Percentiles rank a stretch among this genome's conserved stretches.
phyloP scores from a whole-genome alignment of 2,888 invertebrate genomes.

The Agonopterix subpropinquella region DNA sequence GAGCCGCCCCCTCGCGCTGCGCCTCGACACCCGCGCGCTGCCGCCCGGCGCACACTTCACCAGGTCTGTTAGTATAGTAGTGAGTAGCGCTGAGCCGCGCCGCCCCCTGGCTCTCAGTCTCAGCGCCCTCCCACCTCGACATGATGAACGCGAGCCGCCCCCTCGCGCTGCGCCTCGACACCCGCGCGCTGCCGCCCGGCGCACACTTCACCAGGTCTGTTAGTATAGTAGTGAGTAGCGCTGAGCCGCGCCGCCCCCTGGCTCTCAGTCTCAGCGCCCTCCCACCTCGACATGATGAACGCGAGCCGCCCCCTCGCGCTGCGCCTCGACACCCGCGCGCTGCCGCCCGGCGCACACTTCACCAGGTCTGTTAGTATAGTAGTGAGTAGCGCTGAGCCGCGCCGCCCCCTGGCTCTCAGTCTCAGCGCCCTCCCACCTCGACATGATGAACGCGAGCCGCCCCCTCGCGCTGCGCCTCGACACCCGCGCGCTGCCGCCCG shows the following conservation, averaged over 20 bases:
- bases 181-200: slow-evolving; percentile 82
- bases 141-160: slow-evolving; percentile 86
- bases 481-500: slow-evolving; percentile 81
- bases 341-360: slow-evolving; percentile 86
- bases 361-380: no score
- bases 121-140: slow-evolving; percentile 88
- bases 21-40: slow-evolving; percentile 84
- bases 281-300: slow-evolving; percentile 90
- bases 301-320: slow-evolving; percentile 83
- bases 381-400: slow-evolving; percentile 83
- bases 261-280: slow-evolving; percentile 87
- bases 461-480: slow-evolving; percentile 85
- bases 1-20: slow-evolving; percentile 82
- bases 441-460: slow-evolving; percentile 87
- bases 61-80: no score
- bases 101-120: slow-evolving; percentile 86
- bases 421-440: slow-evolving; percentile 88
- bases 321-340: slow-evolving; percentile 82
- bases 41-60: slow-evolving; percentile 86
- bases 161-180: slow-evolving; percentile 85
- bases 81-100: slow-evolving; percentile 83
- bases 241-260: slow-evolving; percentile 84
- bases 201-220: slow-evolving; percentile 87
- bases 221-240: no score
- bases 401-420: slow-evolving; percentile 86